A percentile compares a stretch with the other conserved stretches of the same genome.
These are phyloP conservation scores for Butorides virescens DNA, from an alignment of 2,113 vertebrate species.

Conservation along the genomic window DNA sequence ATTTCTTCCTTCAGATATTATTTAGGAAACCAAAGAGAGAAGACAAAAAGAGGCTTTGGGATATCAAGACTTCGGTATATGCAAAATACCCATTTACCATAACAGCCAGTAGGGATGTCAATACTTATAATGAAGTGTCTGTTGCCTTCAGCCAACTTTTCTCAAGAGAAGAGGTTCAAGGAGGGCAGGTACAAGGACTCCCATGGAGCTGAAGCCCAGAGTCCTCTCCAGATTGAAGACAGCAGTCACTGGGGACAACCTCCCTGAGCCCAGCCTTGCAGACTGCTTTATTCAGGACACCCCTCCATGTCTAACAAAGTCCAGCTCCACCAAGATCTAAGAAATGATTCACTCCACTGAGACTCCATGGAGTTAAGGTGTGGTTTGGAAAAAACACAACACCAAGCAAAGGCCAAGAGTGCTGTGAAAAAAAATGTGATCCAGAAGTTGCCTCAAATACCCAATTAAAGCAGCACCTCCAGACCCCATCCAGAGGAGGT, in stretches of 20 bases:
- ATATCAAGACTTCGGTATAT: neutral
- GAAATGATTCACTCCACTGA: neutral
- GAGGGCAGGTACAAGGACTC: neutral
- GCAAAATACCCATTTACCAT: fast-evolving
- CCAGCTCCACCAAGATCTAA: neutral
- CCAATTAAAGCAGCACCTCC: neutral
- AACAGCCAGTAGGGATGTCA: neutral
- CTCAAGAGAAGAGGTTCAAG: neutral
- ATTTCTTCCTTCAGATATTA: neutral
- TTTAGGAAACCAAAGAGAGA: neutral
- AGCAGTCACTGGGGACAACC: neutral
- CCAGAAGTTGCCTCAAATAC: neutral
- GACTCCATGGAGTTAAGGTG: neutral
- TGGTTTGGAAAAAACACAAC: neutral
- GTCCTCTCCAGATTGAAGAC: neutral
- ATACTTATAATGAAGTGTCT: neutral
- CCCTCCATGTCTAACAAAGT: neutral
- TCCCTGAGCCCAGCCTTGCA: neutral
- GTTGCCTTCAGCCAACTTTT: neutral
- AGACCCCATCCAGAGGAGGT: neutral
- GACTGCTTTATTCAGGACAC: neutral
- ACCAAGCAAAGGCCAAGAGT: neutral
- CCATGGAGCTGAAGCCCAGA: neutral
- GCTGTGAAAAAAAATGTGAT: neutral
- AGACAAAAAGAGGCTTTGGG: neutral